phyloP scores from a whole-genome alignment of 2,888 invertebrate genomes.

The Pterostichus niger region DNA sequence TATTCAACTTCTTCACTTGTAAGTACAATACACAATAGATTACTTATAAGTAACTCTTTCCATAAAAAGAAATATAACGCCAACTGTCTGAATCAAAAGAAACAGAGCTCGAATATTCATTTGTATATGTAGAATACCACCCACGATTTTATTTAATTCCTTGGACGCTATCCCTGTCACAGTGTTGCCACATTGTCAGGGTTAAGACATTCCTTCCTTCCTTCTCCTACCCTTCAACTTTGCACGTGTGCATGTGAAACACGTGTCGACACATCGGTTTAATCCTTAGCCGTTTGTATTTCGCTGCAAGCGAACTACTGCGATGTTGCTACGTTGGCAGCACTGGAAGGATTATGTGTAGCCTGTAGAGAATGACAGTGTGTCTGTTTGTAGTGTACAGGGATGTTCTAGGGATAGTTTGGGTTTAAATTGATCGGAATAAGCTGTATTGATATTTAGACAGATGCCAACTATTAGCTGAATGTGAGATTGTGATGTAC shows the following conservation, averaged over 20 bases:
- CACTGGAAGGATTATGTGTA: slow-evolving; percentile 12
- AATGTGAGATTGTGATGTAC: too few relatives aligned
- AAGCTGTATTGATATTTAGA: slow-evolving; percentile 33
- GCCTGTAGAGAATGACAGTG: too few relatives aligned
- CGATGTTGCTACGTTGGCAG: not conserved
- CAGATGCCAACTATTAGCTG: not conserved
- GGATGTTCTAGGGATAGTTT: slow-evolving; percentile 17
- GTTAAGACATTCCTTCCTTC: not conserved
- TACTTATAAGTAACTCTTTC: too few relatives aligned
- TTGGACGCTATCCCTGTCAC: slow-evolving; percentile 2
- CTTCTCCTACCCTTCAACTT: not conserved
- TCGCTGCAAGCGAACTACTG: slow-evolving; percentile 35
- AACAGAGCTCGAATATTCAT: too few relatives aligned
- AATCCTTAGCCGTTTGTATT: slow-evolving; percentile 39
- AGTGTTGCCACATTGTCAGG: not conserved
- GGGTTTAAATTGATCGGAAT: slow-evolving; percentile 20
- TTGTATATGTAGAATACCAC: not conserved
- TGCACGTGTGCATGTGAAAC: slow-evolving; percentile 31
- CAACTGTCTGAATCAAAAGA: too few relatives aligned
- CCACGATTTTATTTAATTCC: slow-evolving; percentile 36
- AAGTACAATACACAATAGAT: not conserved
- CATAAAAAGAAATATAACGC: too few relatives aligned
- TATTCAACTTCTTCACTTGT: not conserved
- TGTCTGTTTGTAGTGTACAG: not conserved
- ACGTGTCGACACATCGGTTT: slow-evolving; percentile 45